Evolutionary conservation across 2,888 invertebrate genomes (phyloP).

Genomic region (Napeogenes inachia): DNA sequence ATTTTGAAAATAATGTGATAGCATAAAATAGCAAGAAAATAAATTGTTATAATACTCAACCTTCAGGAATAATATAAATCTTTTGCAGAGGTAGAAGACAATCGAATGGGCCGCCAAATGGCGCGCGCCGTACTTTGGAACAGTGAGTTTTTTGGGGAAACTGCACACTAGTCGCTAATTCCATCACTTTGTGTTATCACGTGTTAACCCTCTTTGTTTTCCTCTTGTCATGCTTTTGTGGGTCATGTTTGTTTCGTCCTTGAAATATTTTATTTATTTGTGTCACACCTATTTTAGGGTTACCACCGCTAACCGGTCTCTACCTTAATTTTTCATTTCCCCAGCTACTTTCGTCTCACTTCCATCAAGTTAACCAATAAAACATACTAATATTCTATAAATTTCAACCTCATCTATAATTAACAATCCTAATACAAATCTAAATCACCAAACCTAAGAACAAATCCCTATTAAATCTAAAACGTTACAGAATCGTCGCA

Average conservation of each 20-base stretch:
- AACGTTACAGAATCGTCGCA: slow-evolving; percentile 58
- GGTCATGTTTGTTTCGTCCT: background rate
- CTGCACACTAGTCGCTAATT: slow-evolving; percentile 19
- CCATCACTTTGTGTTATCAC: slow-evolving; percentile 1
- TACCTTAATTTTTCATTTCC: background rate
- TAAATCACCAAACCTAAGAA: background rate
- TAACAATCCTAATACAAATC: background rate
- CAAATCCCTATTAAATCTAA: background rate
- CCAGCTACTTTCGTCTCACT: background rate
- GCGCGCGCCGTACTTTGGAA: slow-evolving; percentile 90
- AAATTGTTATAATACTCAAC: background rate
- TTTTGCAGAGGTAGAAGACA: slow-evolving; percentile 85
- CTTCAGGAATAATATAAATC: slow-evolving; percentile 19
- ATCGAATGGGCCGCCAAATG: slow-evolving; percentile 87
- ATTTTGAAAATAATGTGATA: too few species aligned
- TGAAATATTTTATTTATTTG: background rate
- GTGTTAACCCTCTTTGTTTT: slow-evolving; percentile 2
- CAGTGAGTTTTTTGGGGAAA: slow-evolving; percentile 79
- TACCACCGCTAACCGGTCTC: background rate
- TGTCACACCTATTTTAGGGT: background rate
- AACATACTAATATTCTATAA: background rate
- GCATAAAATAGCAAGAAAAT: background rate
- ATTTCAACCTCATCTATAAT: background rate
- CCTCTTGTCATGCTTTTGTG: slow-evolving; percentile 4
- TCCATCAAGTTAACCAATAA: slow-evolving; percentile 1